Evolutionary conservation across 2,113 vertebrate genomes (phyloP).

Genomic region (Neomonachus schauinslandi): DNA sequence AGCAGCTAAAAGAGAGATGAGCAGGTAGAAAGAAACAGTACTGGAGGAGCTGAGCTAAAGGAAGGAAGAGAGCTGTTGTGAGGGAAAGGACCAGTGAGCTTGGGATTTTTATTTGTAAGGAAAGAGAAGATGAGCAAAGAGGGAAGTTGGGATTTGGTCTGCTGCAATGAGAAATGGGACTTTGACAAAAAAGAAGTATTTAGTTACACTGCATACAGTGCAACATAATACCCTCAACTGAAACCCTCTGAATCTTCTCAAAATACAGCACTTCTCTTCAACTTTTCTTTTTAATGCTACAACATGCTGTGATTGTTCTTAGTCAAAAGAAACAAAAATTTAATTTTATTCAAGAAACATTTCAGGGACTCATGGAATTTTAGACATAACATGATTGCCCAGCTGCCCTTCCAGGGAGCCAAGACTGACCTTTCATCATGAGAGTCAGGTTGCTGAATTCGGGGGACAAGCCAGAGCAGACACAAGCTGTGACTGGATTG

Average conservation of each 20-base stretch:
- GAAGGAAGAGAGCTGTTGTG: neutral
- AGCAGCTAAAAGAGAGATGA: neutral
- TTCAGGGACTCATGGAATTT: neutral
- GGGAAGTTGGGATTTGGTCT: neutral
- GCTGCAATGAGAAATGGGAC: neutral
- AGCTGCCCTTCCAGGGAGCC: neutral
- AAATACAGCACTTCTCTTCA: constrained; percentile 9
- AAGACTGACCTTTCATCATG: neutral
- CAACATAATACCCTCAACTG: neutral
- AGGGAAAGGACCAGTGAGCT: neutral
- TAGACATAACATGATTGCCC: neutral
- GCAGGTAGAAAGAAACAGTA: neutral
- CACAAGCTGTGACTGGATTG: neutral
- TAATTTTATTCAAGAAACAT: constrained; percentile 3
- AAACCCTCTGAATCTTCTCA: neutral
- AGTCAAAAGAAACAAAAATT: neutral
- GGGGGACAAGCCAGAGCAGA: neutral
- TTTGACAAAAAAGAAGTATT: neutral
- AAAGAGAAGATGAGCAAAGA: neutral
- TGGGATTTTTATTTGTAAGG: neutral
- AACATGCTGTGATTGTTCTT: neutral
- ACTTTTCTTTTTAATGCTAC: neutral
- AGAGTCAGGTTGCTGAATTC: neutral
- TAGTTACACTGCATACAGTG: neutral
- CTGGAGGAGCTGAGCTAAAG: neutral